A percentile compares a stretch with the other conserved stretches of the same genome.
Evolutionary conservation across 1,140 invertebrate genomes (phyloP).

Genomic region (Agrypnia vestita): DNA sequence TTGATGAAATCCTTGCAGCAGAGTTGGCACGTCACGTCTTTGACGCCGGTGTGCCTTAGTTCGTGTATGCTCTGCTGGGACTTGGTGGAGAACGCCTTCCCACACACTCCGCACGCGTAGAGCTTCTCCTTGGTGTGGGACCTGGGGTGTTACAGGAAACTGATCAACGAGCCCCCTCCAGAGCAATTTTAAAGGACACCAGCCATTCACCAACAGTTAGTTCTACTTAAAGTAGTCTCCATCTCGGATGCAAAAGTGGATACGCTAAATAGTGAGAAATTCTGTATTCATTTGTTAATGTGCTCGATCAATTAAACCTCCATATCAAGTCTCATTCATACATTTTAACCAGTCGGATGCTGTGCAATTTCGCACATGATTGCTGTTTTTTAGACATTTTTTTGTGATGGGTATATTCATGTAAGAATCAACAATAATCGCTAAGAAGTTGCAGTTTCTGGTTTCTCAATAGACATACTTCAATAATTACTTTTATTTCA

Average conservation of each 20-base stretch:
- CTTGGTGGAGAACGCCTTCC: background rate
- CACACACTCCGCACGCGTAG: conserved; percentile 22
- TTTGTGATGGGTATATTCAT: too few species aligned
- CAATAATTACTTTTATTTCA: too few species aligned
- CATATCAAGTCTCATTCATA: too few species aligned
- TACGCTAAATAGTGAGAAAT: background rate
- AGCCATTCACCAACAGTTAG: background rate
- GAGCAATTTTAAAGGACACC: background rate
- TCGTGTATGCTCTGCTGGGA: background rate
- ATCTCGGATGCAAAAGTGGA: background rate
- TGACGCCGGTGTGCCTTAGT: conserved; percentile 13
- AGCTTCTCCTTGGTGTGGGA: conserved; percentile 34
- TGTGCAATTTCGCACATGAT: too few species aligned
- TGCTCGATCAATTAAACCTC: background rate
- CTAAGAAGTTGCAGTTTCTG: too few species aligned
- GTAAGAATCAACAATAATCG: too few species aligned
- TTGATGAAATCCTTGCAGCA: conserved; percentile 20
- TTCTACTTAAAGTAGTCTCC: background rate
- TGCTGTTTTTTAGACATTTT: too few species aligned
- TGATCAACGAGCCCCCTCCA: background rate
- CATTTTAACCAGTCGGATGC: too few species aligned
- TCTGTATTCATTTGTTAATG: background rate
- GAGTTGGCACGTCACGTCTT: background rate
- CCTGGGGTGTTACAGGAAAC: conserved; percentile 2
- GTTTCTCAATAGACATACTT: too few species aligned